Conservation (phyloP, 2,797 vertebrate genomes). For the Ctenosaura bakeri region DNA sequence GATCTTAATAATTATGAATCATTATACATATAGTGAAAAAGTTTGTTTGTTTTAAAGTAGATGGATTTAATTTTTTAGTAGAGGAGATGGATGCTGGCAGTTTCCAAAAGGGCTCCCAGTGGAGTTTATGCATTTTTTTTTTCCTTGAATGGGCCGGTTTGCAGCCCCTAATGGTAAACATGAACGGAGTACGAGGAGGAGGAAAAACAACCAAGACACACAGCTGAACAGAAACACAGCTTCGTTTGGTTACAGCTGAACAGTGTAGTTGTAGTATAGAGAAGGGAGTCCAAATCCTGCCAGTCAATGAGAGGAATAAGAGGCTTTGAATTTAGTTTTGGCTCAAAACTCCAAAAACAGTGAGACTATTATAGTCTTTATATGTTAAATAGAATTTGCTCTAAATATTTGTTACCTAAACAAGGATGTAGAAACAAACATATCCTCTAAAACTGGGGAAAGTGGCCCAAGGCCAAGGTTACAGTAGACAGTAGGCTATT, state of each 20-base stretch:
- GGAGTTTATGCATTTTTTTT: slow-evolving; percentile 6
- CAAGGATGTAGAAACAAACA: background rate
- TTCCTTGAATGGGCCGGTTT: background rate
- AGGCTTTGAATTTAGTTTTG: slow-evolving; percentile 23
- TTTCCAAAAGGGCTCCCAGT: background rate
- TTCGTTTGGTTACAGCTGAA: no score
- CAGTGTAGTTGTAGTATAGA: no score
- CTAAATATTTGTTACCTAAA: background rate
- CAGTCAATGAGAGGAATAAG: no score
- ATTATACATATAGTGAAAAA: background rate
- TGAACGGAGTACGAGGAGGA: no score
- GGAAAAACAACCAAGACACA: no score
- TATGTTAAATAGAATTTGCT: background rate
- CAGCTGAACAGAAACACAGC: no score
- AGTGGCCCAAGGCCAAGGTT: no score
- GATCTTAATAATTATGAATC: background rate
- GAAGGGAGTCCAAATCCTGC: no score
- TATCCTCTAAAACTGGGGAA: no score
- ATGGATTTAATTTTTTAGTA: background rate
- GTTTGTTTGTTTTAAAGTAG: no score
- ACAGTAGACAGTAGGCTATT: no score
- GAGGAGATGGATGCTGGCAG: background rate
- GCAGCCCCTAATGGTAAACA: no score
- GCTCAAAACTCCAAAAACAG: background rate
- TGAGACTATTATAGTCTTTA: background rate